Evolutionary conservation across 1,140 invertebrate species (phyloP), one percentile per base, ranked within the genome.

Genomic region (Palaemon carinicauda): DNA sequence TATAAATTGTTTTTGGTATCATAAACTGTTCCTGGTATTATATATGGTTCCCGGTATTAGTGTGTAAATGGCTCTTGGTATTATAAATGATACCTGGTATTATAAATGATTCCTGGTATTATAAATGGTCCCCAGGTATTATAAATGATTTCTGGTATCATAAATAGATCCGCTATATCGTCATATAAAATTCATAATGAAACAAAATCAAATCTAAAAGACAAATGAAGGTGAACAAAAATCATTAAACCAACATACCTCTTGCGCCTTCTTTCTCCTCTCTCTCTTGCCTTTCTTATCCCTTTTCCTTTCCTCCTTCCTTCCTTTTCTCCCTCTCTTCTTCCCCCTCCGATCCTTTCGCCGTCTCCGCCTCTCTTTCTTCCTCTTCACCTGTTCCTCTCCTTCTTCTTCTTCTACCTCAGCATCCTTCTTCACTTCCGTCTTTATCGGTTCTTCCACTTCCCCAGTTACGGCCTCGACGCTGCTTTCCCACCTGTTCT

Each of bases 311-410:
- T 56, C 71, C 10, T 31, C 53, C 14, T 51, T 21, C 21, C 41
- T 52, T 54, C 77, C 50, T 21, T 50, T 83, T 60, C 53, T 77
- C 41, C 87, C 73, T 82, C 80, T 78, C 81, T 82, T 71, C 33
- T 73, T 80, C 4, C 69, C 65, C 56, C 33, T 74, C 80, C 33
- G 27, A 24, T 53, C 21, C 81, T 19, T 60, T 77, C 33, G 19
- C 33, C 69, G 14, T 69, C 69, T 87, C 21, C 69, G 51, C 14
- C 54, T 51, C 56, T 71, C 73, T 27, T 51, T 80, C 54, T 53
- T 27, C 41, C 75, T 71, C 51, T 65, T 21, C 60, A 24, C 33
- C 7, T 31, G 15, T n/a, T 54, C 14, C 21, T 65, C 80, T 71
- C 31, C 60, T 79, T 14, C 65, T 71, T 41, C 54, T 50, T 19